phyloP scores from a whole-genome alignment of 2,113 vertebrate genomes.

The Trichomycterus rosablanca region DNA sequence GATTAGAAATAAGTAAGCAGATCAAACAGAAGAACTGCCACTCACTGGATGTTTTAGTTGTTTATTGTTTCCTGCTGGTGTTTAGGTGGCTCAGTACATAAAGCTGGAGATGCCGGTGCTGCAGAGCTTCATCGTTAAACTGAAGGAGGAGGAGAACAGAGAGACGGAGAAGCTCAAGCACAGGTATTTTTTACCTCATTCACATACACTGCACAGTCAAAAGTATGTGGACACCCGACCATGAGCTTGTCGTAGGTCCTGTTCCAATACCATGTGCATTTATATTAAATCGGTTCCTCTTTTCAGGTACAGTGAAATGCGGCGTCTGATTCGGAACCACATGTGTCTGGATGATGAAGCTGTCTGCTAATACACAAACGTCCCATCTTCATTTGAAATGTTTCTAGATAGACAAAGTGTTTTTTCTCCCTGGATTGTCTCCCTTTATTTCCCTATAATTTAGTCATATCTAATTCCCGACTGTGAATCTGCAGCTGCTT shows the following conservation, averaged over 20 bases:
- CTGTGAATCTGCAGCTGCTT: no score
- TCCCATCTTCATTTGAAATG: no score
- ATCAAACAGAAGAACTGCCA: background rate
- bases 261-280: background rate
- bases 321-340: slow-evolving; percentile 81
- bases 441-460: no score
- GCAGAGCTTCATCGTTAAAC: slow-evolving; percentile 91
- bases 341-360: slow-evolving; percentile 47
- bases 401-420: no score
- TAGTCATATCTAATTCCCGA: no score
- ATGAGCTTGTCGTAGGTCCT: background rate
- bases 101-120: slow-evolving; percentile 98
- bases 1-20: background rate
- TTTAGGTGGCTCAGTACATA: slow-evolving; percentile 95
- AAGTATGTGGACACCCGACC: background rate
- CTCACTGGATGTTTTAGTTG: background rate
- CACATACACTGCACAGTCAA: background rate
- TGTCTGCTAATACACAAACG: slow-evolving; percentile 11
- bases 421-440: no score
- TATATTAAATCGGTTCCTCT: slow-evolving; percentile 1
- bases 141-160: slow-evolving; percentile 91
- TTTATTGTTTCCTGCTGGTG: background rate
- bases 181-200: slow-evolving; percentile 64
- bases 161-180: slow-evolving; percentile 88
- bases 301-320: slow-evolving; percentile 74